Evolutionary conservation across 2,888 invertebrate genomes (phyloP).

Genomic region (Tachina fera): DNA sequence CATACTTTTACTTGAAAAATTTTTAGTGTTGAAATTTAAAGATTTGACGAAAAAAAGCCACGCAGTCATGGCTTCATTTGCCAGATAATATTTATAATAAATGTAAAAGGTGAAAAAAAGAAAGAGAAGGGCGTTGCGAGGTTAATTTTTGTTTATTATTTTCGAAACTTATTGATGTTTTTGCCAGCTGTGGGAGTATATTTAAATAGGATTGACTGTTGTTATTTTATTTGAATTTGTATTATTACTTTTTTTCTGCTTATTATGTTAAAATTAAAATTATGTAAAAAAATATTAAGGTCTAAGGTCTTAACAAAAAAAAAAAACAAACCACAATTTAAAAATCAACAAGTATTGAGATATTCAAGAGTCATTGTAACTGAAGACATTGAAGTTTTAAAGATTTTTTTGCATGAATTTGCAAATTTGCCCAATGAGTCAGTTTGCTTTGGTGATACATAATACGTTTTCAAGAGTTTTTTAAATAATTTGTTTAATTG

Average conservation of each 20-base stretch:
- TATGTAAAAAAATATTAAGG: neutral
- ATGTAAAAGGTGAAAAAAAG: neutral
- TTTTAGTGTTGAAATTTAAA: neutral
- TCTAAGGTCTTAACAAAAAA: constrained; percentile 1
- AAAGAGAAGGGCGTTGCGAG: neutral
- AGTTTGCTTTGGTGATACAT: neutral
- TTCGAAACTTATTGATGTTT: constrained; percentile 3
- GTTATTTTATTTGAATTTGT: neutral
- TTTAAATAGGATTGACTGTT: neutral
- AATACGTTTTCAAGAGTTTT: neutral
- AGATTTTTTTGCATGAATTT: constrained; percentile 21
- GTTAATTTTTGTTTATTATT: constrained; percentile 1
- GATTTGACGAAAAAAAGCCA: neutral
- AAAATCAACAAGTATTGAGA: neutral
- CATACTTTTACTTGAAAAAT: neutral
- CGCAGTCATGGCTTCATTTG: neutral
- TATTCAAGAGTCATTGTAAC: constrained; percentile 18
- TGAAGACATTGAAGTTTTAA: neutral
- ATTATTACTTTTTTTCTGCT: neutral
- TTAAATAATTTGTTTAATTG: neutral
- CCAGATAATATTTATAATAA: too few relatives aligned
- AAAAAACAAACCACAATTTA: neutral
- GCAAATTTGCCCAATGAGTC: neutral
- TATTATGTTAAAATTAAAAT: neutral
- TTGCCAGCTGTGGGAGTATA: constrained; percentile 1